Percentiles rank a stretch among this genome's conserved stretches.
Conservation (phyloP, 1,140 invertebrate genomes). For the Parasteatoda tepidariorum region DNA sequence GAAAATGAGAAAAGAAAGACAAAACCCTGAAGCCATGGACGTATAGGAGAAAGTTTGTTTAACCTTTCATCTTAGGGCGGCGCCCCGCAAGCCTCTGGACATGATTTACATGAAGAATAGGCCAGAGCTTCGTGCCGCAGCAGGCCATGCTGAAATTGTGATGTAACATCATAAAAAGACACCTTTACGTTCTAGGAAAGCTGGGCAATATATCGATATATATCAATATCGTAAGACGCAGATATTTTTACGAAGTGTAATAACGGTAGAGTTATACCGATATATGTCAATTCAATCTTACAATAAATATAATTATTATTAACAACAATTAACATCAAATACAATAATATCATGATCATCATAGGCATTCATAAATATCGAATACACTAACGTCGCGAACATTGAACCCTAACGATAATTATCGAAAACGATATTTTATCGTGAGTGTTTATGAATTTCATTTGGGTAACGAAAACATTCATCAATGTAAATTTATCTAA, state of each 20-base stretch:
- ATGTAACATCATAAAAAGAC: neutral
- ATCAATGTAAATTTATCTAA: too few relatives aligned
- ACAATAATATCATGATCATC: too few relatives aligned
- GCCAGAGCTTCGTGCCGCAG: neutral
- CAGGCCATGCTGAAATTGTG: neutral
- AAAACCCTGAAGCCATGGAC: constrained; percentile 17
- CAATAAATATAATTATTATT: too few relatives aligned
- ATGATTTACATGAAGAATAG: constrained; percentile 44
- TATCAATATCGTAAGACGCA: neutral
- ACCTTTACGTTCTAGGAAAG: neutral
- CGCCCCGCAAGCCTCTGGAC: constrained; percentile 18
- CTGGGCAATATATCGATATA: neutral
- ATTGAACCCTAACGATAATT: too few relatives aligned
- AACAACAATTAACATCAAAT: too few relatives aligned
- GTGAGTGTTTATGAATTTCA: too few relatives aligned
- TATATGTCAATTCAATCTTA: too few relatives aligned
- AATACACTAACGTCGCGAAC: too few relatives aligned
- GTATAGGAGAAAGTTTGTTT: constrained; percentile 40
- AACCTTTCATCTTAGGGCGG: constrained; percentile 53
- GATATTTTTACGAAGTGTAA: neutral
- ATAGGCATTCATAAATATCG: too few relatives aligned
- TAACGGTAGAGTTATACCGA: too few relatives aligned
- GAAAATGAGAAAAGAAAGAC: neutral
- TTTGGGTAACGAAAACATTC: too few relatives aligned
- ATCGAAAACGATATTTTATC: too few relatives aligned